Percentiles rank a stretch among this genome's conserved stretches.
Evolutionary conservation across 2,797 vertebrate genomes (phyloP).

Genomic region (Eurystomus glaucurus): DNA sequence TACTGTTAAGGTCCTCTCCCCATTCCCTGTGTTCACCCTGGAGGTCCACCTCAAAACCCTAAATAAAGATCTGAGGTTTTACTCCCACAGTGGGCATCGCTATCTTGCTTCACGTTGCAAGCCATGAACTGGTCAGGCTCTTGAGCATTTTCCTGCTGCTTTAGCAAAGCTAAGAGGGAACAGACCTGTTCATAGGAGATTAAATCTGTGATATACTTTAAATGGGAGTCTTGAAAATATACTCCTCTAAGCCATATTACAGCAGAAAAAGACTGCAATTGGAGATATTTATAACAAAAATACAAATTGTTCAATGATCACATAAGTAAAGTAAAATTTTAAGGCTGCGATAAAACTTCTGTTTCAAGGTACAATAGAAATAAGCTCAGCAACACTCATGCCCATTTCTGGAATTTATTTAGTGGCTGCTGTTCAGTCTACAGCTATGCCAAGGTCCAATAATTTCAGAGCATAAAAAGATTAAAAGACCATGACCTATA

Average conservation of each 20-base stretch:
- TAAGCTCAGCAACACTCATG: not conserved
- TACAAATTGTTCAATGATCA: not conserved
- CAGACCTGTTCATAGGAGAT: not conserved
- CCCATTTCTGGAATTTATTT: not conserved
- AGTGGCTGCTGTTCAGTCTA: not conserved
- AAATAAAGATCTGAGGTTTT: not conserved
- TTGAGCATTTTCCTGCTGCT: not conserved
- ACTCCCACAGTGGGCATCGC: fast-evolving
- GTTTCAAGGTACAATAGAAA: not conserved
- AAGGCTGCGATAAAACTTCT: not conserved
- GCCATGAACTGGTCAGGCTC: not conserved
- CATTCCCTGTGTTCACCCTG: not conserved
- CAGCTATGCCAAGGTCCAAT: not conserved
- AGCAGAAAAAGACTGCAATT: not conserved
- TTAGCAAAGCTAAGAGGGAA: not conserved
- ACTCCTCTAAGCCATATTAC: not conserved
- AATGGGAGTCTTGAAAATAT: not conserved
- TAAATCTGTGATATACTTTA: not conserved
- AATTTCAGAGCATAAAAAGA: not conserved
- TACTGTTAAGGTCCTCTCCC: not conserved
- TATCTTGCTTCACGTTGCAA: fast-evolving
- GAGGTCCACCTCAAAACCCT: not conserved
- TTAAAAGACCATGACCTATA: not conserved
- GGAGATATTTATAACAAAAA: not conserved
- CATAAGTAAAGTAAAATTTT: not conserved